Base-by-base conservation (phyloP, 2,113 vertebrate genomes). In the Ardeotis arabs region DNA sequence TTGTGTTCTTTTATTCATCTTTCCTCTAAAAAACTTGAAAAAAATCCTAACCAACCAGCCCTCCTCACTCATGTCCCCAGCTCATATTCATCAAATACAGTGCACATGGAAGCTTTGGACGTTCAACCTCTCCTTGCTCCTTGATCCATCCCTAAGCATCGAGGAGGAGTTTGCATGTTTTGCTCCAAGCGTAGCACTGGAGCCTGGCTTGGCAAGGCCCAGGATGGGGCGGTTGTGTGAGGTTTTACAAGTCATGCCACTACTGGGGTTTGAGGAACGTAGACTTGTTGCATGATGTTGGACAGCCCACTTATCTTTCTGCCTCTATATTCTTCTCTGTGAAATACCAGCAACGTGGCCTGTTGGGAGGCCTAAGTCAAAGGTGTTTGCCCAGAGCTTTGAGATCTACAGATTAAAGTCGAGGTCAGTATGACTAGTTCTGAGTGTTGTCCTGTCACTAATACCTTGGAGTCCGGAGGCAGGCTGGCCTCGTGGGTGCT, bases 1-100 rank as follows among this genome's bases (percentile, higher is more conserved):
- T 98, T 97, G 90, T 96, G 76, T 93, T 93, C 87, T 93, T 97
- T 77, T 92, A 95, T 91, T 95, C 87, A 93, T 93, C 70, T 87
- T 96, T 79, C 58, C 49, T 91, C 55, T 29, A 62, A 91, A 95
- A 94, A 96, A 68, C 29, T 62, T 62, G 7, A 16, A 1, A 56
- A 63, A 69, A 75, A n/a, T 6, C 7, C n/a, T 8, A 9, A 63
- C 7, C 28, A 25, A 10, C 14, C 35, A 70, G 53, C 35, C 28
- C 31, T 78, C 49, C 49, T 56, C 2, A 3, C 29, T 90, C 4
- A 1, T 14, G 7, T 89, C 20, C 45, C 52, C 18, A 28, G 35
- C 67, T 92, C 13, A 1, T 27, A 1, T 47, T 37, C 25, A 55
- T 16, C 52, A 52, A 50, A 25, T 2, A 4, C 12, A 10, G 28